Base-by-base conservation (phyloP, 1,140 invertebrate genomes). In the Cheumatopsyche charites region DNA sequence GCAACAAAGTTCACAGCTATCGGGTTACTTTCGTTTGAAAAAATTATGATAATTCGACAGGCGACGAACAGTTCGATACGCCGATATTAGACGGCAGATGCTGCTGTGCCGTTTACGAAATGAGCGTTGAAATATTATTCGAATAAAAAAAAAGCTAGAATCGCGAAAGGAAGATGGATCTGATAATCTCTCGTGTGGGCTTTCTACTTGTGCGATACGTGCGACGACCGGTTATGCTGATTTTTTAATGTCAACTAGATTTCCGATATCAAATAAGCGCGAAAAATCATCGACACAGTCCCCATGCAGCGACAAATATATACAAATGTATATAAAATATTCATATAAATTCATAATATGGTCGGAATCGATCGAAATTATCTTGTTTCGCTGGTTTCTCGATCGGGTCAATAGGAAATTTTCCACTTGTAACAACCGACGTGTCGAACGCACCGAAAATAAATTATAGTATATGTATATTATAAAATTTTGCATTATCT, bases 201-300 rank as follows among this genome's bases (percentile, higher is more conserved):
- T 75, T 75, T 75, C 70, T 73, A 72, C 45, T 21, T 25, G 21
- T 13, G 67, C 72, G 72, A 67, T 70, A 72, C 45, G 21, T 7
- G 23, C n/a, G 67, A 12, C 42, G 61, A 75, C 74, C 49, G 62
- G 74, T 72, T 72, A 62, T 67, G 69, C 62, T 62, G 67, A 70
- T 75, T 75, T 36, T 36, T 36, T 72, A 49, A 67, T 62, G 61
- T 74, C 73, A 74, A 71, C 42, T 67, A 55, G 19, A 25, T 62
- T 49, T 72, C 23, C 23, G 21, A 58, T 36, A 36, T 58, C 55
- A 58, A 58, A 58, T 19, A 58, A 7, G 19, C 21, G 55, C 55
- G 55, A 58, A 58, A 6, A 58, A 58, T 36, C 29, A 36, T 36
- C 29, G 29, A 36, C 9, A 36, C 29, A 9, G 29, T 36, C 29